phyloP scores from a whole-genome alignment of 2,888 invertebrate genomes.

The Gonocerus acuteangulatus region DNA sequence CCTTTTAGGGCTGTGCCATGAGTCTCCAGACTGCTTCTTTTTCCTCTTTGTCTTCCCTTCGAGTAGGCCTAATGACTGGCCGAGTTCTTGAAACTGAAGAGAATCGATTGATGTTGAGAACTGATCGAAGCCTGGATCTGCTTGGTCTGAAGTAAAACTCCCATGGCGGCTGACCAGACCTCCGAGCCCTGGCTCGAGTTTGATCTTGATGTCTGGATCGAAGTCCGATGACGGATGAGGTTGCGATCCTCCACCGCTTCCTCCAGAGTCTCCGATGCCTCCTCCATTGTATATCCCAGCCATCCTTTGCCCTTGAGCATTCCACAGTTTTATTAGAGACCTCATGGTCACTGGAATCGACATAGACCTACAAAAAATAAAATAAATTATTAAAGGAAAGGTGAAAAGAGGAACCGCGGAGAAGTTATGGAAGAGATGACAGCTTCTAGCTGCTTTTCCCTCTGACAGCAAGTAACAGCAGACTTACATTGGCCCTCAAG shows the following conservation, averaged over 20 bases:
- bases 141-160: background rate
- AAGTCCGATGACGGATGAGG: constrained; percentile 34
- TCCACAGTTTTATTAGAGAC: constrained; percentile 78
- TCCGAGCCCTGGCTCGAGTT: constrained; percentile 43
- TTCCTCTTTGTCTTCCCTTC: constrained; percentile 29
- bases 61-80: constrained; percentile 1
- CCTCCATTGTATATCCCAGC: constrained; percentile 45
- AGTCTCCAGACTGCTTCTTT: constrained; percentile 31
- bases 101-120: constrained; percentile 27
- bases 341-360: constrained; percentile 90
- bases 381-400: too few relatives aligned
- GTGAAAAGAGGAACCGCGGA: too few relatives aligned
- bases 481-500: too few relatives aligned
- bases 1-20: constrained; percentile 32
- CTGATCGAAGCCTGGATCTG: constrained; percentile 30
- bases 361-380: constrained; percentile 52
- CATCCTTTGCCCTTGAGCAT: constrained; percentile 51
- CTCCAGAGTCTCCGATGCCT: constrained; percentile 37
- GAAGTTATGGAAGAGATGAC: too few relatives aligned
- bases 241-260: constrained; percentile 37
- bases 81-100: constrained; percentile 18
- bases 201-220: constrained; percentile 43
- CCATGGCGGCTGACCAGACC: constrained; percentile 4
- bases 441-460: too few relatives aligned
- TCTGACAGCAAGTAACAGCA: too few relatives aligned